Evolutionary conservation across 2,113 vertebrate species (phyloP).

Genomic region (Miniopterus natalensis): DNA sequence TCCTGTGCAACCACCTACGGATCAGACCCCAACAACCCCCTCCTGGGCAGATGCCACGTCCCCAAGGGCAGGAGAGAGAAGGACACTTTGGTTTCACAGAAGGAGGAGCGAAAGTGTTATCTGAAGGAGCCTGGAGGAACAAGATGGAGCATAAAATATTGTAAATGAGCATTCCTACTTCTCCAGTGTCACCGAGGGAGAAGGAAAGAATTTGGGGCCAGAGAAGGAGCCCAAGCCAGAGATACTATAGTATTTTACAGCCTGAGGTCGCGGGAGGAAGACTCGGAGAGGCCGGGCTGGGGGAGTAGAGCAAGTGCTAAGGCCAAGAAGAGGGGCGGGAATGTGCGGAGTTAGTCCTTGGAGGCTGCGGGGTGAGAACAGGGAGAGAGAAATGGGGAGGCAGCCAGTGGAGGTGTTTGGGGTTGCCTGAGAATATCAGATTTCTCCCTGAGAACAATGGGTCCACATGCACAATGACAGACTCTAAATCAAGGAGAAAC

Average conservation of each 20-base stretch:
- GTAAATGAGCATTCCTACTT: constrained; percentile 78
- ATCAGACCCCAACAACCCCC: constrained; percentile 39
- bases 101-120: constrained; percentile 67
- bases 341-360: constrained; percentile 52
- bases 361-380: constrained; percentile 73
- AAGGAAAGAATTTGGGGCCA: constrained; percentile 79
- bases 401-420: constrained; percentile 71
- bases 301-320: constrained; percentile 55
- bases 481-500: constrained; percentile 76
- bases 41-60: constrained; percentile 56
- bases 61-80: constrained; percentile 56
- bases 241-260: constrained; percentile 77
- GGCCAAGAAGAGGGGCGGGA: constrained; percentile 62
- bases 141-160: constrained; percentile 59
- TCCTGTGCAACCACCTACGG: constrained; percentile 27
- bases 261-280: constrained; percentile 69
- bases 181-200: constrained; percentile 61
- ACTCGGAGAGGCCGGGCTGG: constrained; percentile 34
- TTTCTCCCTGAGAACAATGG: constrained; percentile 75
- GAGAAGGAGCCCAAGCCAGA: constrained; percentile 75
- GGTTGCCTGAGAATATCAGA: constrained; percentile 72
- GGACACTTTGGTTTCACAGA: constrained; percentile 62
- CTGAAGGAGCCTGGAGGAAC: constrained; percentile 26
- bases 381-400: constrained; percentile 60
- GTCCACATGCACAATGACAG: constrained; percentile 59